Evolutionary conservation across 2,888 invertebrate species (phyloP), one percentile per base, ranked within the genome.

Genomic region (Brachynemurus nebulosus): DNA sequence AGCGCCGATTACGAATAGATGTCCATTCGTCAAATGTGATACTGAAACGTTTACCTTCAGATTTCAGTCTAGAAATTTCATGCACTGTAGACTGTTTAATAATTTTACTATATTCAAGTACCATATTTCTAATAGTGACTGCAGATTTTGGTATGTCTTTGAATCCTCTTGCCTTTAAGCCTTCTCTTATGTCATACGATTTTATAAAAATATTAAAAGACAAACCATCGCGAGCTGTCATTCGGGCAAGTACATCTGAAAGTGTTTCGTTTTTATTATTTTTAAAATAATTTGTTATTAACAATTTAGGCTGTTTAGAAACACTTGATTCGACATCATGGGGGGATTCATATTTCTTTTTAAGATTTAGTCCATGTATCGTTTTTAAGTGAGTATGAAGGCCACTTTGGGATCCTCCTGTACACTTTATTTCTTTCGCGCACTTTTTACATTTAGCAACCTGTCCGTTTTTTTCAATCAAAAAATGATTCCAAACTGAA

Each of bases 221-320:
- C 49, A 51, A 33, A 54, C 52, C 12, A 53, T 53, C 35, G 52
- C 51, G 44, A 52, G 52, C 45, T 38, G 50, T 27, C 6, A 23
- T 23, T 23, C 11, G 11, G 25, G 7, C 11, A 23, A 23, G 11
- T 8, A 6, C 25, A 8, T 11, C 25, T 6, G 6, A 23, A 23
- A 8, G 6, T 23, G 25, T 23, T 23, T 23, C 6, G 25, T 6
- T 23, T 23, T n/a, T n/a, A n/a, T n/a, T n/a, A n/a, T n/a, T n/a
- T n/a, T n/a, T n/a, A n/a, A n/a, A n/a, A n/a, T n/a, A n/a, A n/a
- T n/a, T n/a, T n/a, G n/a, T n/a, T n/a, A n/a, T n/a, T n/a, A n/a
- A n/a, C n/a, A n/a, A n/a, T n/a, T n/a, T n/a, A n/a, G n/a, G n/a
- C n/a, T n/a, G n/a, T n/a, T n/a, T n/a, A n/a, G n/a, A n/a, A n/a